These are phyloP conservation scores for Salticus scenicus DNA, from an alignment of 2,888 invertebrate genomes.

Conservation along the genomic window DNA sequence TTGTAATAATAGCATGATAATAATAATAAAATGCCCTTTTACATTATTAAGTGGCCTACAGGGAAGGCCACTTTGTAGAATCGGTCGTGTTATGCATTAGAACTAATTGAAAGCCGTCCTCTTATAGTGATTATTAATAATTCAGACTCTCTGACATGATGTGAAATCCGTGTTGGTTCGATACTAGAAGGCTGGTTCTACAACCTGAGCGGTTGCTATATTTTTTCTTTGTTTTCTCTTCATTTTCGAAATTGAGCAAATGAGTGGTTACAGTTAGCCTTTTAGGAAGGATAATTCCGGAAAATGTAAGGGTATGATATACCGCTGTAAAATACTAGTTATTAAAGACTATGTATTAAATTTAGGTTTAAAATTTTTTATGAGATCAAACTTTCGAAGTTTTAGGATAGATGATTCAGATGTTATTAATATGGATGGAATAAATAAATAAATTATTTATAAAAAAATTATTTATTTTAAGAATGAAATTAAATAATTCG, in stretches of 20 bases:
- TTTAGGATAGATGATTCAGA: no score
- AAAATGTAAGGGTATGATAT: constrained; percentile 41
- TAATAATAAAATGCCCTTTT: constrained; percentile 54
- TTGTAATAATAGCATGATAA: constrained; percentile 36
- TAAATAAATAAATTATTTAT: no score
- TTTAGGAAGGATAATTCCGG: constrained; percentile 37
- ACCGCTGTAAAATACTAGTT: no score
- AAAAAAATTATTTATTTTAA: no score
- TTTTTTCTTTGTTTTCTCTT: constrained; percentile 1
- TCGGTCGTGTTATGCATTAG: constrained; percentile 26
- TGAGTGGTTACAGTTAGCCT: constrained; percentile 32
- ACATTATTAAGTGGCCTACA: constrained; percentile 54
- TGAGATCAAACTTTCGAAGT: no score
- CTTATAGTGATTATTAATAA: constrained; percentile 35
- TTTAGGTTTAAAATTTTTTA: no score
- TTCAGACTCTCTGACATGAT: constrained; percentile 48
- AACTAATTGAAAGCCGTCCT: constrained; percentile 55
- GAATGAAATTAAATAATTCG: no score
- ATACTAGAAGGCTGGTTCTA: constrained; percentile 18
- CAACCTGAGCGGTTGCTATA: constrained; percentile 8
- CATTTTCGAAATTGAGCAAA: constrained; percentile 30
- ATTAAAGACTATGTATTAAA: no score
- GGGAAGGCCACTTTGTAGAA: constrained; percentile 52
- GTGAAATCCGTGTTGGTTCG: background rate
- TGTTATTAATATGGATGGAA: no score